Base-by-base conservation (phyloP, 2,797 vertebrate species). In the Poecilia velifera region DNA sequence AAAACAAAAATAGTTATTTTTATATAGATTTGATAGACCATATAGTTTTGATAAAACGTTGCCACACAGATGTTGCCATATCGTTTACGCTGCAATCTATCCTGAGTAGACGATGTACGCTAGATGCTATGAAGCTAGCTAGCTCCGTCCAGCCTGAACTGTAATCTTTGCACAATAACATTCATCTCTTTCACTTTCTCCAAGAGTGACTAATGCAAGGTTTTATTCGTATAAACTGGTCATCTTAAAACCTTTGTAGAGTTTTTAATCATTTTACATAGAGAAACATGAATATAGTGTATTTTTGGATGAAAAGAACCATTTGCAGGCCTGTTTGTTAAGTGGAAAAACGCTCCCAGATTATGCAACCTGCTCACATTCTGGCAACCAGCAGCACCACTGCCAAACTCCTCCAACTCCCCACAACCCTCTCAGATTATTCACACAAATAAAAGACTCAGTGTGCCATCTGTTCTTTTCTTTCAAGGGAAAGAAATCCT, bases 401-500 rank as follows among this genome's bases (percentile, higher is more conserved):
- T 74, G 76, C 85, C 85, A 79, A 86, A 77, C 66, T 46, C 59
- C 72, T 22, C 41, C 79, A 59, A 73, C 57, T 73, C 49, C 72
- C 9, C 20, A 71, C 64, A 83, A 76, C 41, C 47, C 86, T 81
- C 36, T 22, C 76, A 87, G 73, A 85, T 53, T 76, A 74, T 45
- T 49, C 74, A 77, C 78, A 82, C 73, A 77, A 78, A 81, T 55
- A 77, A 55, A 81, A 76, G 76, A 82, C 78, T 73, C 75, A 68
- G 62, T 28, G 6, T 12, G 80, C 83, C 89, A 88, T 88, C 89
- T 89, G 87, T 59, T 86, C 76, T 73, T 76, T 36, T 76, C 53
- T 76, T 78, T 59, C 1, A 46, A 59, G 47, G 68, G 57, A 78
- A 36, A 85, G 74, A 76, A 71, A 71, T 71, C 72, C 72, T 76